A percentile compares a stretch with the other conserved stretches of the same genome.
These are phyloP conservation scores for Vireo griseus DNA, from an alignment of 2,797 vertebrate species.

Conservation along the genomic window DNA sequence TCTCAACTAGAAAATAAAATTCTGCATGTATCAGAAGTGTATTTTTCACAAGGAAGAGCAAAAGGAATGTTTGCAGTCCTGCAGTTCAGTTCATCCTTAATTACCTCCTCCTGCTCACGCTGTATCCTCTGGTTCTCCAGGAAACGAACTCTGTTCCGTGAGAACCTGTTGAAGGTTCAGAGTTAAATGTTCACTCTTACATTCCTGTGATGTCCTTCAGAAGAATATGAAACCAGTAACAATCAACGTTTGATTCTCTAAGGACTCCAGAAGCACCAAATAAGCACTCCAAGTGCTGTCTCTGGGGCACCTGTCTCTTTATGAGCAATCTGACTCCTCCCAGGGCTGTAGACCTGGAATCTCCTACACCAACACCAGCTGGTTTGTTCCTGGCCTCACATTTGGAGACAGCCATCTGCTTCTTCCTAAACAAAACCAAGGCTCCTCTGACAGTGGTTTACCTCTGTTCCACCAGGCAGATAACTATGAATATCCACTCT, in stretches of 20 bases:
- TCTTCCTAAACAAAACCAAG: background rate
- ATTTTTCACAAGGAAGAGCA: background rate
- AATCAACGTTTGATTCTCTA: background rate
- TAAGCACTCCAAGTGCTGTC: background rate
- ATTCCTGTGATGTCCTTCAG: background rate
- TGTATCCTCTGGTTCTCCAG: conserved; percentile 68
- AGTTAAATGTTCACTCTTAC: background rate
- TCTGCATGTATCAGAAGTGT: background rate
- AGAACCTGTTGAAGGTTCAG: conserved; percentile 63
- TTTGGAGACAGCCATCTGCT: background rate
- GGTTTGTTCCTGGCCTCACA: background rate
- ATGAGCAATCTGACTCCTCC: background rate
- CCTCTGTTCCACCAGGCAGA: background rate
- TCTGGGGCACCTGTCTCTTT: background rate
- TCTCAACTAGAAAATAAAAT: background rate
- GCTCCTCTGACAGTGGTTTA: background rate
- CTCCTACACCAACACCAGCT: background rate
- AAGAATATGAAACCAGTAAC: background rate
- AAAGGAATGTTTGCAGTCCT: background rate
- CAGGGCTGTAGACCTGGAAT: background rate
- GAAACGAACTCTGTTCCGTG: conserved; percentile 74
- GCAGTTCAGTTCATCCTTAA: background rate
- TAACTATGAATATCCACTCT: background rate
- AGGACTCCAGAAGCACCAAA: background rate
- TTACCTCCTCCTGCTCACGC: conserved; percentile 48